A percentile compares a stretch with the other conserved stretches of the same genome.
phyloP scores from a whole-genome alignment of 2,113 vertebrate genomes.

The Cinclus mexicanus region DNA sequence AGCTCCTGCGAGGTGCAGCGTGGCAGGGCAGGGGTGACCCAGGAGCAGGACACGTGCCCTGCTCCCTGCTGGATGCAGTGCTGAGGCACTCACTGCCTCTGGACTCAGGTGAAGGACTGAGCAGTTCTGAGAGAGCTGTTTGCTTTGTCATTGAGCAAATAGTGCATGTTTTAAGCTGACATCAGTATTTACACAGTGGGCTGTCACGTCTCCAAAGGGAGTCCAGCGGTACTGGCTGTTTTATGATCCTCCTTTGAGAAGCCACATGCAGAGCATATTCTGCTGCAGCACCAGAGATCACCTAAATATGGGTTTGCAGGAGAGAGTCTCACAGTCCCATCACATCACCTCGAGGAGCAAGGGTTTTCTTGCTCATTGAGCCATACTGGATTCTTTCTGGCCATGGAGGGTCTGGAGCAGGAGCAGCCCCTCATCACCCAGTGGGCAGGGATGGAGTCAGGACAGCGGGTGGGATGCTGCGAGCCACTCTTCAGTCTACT shows the following conservation, averaged over 20 bases:
- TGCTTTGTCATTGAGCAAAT: background rate
- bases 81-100: rapidly evolving
- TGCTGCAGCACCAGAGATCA: rapidly evolving
- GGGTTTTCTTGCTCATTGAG: background rate
- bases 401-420: background rate
- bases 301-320: rapidly evolving
- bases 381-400: background rate
- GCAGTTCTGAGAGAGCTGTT: background rate
- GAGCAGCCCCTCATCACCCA: background rate
- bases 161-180: background rate
- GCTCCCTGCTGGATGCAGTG: rapidly evolving
- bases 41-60: rapidly evolving
- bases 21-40: background rate
- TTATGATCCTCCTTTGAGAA: background rate
- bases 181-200: background rate
- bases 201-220: background rate
- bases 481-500: background rate
- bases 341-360: background rate
- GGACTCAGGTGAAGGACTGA: background rate
- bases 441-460: background rate
- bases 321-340: no score
- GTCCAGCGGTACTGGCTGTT: background rate
- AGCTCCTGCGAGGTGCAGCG: background rate
- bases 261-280: background rate
- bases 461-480: background rate